These are phyloP conservation scores for Ethmia dodecea DNA, from an alignment of 2,888 invertebrate genomes.

Conservation along the genomic window DNA sequence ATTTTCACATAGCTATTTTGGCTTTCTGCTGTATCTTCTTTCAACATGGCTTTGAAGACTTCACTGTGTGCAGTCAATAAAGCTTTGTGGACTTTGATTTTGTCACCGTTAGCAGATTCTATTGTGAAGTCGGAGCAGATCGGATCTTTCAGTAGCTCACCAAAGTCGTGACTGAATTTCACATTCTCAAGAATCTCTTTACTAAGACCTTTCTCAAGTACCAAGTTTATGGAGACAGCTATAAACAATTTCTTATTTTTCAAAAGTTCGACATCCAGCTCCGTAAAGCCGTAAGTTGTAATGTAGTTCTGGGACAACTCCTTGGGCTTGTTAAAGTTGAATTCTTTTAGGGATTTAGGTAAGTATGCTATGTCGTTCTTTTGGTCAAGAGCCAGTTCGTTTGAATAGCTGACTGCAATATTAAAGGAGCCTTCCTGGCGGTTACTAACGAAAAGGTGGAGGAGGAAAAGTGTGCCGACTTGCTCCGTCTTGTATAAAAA, in stretches of 20 bases:
- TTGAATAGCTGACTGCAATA: slow-evolving; percentile 37
- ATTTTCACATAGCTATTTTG: slow-evolving; percentile 54
- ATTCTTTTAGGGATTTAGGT: slow-evolving; percentile 30
- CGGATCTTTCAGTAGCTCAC: slow-evolving; percentile 46
- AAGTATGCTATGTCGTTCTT: slow-evolving; percentile 39
- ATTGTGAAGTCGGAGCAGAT: slow-evolving; percentile 57
- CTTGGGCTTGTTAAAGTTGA: slow-evolving; percentile 29
- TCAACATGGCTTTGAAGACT: slow-evolving; percentile 67
- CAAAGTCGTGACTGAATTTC: slow-evolving; percentile 45
- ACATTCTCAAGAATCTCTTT: slow-evolving; percentile 30
- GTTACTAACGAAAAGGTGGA: slow-evolving; percentile 55
- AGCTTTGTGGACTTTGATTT: slow-evolving; percentile 54
- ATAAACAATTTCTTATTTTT: slow-evolving; percentile 49
- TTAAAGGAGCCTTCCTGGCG: slow-evolving; percentile 37
- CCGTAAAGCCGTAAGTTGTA: slow-evolving; percentile 50
- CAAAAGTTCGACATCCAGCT: slow-evolving; percentile 47
- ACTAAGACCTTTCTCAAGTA: slow-evolving; percentile 21
- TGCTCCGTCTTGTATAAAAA: slow-evolving; percentile 52
- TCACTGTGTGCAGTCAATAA: slow-evolving; percentile 54
- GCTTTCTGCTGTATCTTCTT: slow-evolving; percentile 61
- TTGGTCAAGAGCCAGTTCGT: slow-evolving; percentile 36
- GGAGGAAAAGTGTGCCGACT: slow-evolving; percentile 40
- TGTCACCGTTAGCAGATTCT: slow-evolving; percentile 52
- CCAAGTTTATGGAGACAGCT: slow-evolving; percentile 32
- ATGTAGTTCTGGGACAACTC: slow-evolving; percentile 34